Percentiles rank a stretch among this genome's conserved stretches.
These are phyloP conservation scores for Panthera uncia DNA, from an alignment of 2,113 vertebrate species.

Conservation along the genomic window DNA sequence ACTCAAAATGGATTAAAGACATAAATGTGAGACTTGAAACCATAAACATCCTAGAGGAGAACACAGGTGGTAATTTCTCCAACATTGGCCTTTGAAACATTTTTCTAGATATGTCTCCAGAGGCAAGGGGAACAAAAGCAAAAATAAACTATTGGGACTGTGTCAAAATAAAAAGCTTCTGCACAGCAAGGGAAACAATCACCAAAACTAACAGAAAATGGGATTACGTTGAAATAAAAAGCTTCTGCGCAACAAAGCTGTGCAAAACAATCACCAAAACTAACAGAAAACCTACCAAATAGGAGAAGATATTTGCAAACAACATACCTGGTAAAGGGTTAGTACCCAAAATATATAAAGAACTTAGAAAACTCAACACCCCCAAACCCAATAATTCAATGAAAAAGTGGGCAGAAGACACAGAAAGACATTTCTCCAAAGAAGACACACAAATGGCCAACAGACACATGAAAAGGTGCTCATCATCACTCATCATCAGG, in stretches of 20 bases:
- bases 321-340: neutral
- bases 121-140: neutral
- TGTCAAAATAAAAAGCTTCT: neutral
- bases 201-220: neutral
- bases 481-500: neutral
- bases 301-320: neutral
- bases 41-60: neutral
- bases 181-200: neutral
- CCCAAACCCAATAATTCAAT: neutral
- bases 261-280: neutral
- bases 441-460: neutral
- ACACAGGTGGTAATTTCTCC: neutral
- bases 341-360: neutral
- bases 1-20: neutral
- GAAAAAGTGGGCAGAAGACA: neutral
- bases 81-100: neutral
- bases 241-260: neutral
- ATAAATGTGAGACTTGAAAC: neutral
- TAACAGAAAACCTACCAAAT: neutral
- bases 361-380: neutral
- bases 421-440: neutral
- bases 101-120: neutral
- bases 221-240: neutral
- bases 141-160: neutral
- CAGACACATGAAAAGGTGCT: neutral